Base-by-base conservation (phyloP, 1,140 invertebrate genomes). In the Leptonema lineaticorne region DNA sequence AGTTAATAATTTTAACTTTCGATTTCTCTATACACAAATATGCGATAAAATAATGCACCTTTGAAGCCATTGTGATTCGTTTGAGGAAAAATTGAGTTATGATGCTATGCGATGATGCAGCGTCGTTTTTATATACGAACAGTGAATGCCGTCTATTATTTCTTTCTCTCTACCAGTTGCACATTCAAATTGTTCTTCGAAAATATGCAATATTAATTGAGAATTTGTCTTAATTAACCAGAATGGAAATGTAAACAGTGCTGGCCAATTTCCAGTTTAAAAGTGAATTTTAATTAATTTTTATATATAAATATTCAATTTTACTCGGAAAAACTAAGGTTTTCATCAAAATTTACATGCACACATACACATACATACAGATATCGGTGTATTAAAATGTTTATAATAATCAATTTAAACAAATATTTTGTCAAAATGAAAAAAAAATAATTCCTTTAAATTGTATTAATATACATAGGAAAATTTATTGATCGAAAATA, bases 201-300 rank as follows among this genome's bases (percentile, higher is more conserved):
- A 69, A 72, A 69, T 65, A 67, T 67, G 70, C 67, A 69, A 67
- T 67, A 69, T 58, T 27, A 56, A 67, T 46, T 53, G 63, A n/a
- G 37, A n/a, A 37, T 20, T 37, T 7, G 45, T 62, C 45, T 62
- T 62, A 62, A 62, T 62, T 66, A 64, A 63, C 33, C 46, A 62
- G 27, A 41, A 16, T 11, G 9, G 37, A 11, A 41, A 16, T 41
- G 37, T 11, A 9, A 41, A 41, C 37, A 9, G 16, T 14, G 16
- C 2, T 41, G 37, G 11, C 9, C 2, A 41, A 33, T 14, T 14
- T 41, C 16, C 9, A 11, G 16, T 11, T 41, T 11, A 41, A 41
- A 41, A 41, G 2, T 33, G 11, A 33, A n/a, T 33, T 33, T 33
- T 33, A 33, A 33, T 33, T 33, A 11, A 33, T 6, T 33, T 33